Evolutionary conservation across 2,888 invertebrate genomes (phyloP), one percentile per base, ranked within the genome.

Genomic region (Caenorhabditis angaria): DNA sequence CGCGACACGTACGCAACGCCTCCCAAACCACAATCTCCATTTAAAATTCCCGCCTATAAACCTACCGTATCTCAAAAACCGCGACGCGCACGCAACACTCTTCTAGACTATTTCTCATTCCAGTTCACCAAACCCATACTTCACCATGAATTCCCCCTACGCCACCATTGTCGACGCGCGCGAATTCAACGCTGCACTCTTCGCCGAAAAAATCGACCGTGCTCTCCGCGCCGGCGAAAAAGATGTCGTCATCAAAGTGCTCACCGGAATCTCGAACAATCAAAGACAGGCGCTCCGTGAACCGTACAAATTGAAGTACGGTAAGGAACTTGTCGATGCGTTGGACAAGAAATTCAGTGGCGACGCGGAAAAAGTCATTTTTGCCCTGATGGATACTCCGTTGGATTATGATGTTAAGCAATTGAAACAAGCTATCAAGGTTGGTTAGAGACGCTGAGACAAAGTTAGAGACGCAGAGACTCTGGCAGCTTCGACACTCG

Each of bases 261-360:
- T 96, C 60, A 91, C 93, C 4, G 91, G 91, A 78, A 92, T 96
- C 64, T 92, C 92, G 77, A 94, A 94, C 86, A 91, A 91, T 32
- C 95, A 97, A 88, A 91, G 96, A 68, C 91, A 94, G 80, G 92
- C 93, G 64, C 73, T 82, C 47, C 77, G 77, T 27, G 78, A 75
- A 55, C 82, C 82, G 14, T 82, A 82, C 77, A 78, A 80, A 70
- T 53, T 76, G 61, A 80, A 80, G 63, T 82, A 82, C 69, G 82
- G 82, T 20, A 78, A 80, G 61, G 82, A 80, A 57, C 59, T 82
- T 62, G 70, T 74, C 32, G 69, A 72, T 28, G 70, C 77, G 5
- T 62, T 82, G 41, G 78, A 79, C 74, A 82, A 82, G 73, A 77
- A 79, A 51, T 76, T 82, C 70, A 65, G 71, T 20, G 82, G 82